Conservation (phyloP, 1,140 invertebrate species). For the Drosophila triauraria region DNA sequence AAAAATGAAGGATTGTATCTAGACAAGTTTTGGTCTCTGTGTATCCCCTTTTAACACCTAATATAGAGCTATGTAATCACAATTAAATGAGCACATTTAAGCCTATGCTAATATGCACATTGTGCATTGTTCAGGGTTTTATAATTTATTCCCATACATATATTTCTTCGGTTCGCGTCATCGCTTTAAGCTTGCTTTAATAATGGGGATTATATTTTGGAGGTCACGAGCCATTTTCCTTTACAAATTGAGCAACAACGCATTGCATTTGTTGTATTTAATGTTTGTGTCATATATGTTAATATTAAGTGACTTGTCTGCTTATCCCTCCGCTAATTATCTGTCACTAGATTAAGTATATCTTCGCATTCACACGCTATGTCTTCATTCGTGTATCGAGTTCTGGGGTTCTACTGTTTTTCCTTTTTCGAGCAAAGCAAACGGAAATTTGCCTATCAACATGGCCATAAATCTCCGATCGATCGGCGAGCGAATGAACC, state of each 20-base stretch:
- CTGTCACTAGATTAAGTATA: slow-evolving; percentile 33
- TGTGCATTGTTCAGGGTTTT: slow-evolving; percentile 6
- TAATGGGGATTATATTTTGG: slow-evolving; percentile 9
- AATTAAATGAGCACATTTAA: not conserved
- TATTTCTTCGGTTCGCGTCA: not conserved
- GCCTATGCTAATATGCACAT: slow-evolving; percentile 5
- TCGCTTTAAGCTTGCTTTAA: not conserved
- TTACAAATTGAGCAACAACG: not conserved
- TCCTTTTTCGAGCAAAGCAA: slow-evolving; percentile 28
- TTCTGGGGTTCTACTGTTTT: slow-evolving; percentile 5
- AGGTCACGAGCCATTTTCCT: not conserved
- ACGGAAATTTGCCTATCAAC: slow-evolving; percentile 77
- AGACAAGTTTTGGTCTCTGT: not conserved
- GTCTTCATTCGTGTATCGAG: slow-evolving; percentile 31
- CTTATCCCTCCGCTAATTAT: slow-evolving; percentile 29
- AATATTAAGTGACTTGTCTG: slow-evolving; percentile 13
- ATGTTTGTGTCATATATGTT: not conserved
- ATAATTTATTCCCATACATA: slow-evolving; percentile 1
- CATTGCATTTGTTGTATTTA: not conserved
- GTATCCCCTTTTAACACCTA: slow-evolving; percentile 4
- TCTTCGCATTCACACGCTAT: slow-evolving; percentile 36
- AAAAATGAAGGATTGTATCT: not conserved
- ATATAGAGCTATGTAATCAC: not conserved
- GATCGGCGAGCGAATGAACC: slow-evolving; percentile 51
- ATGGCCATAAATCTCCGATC: slow-evolving; percentile 72